phyloP scores from a whole-genome alignment of 2,797 vertebrate species.

The Xenopus petersii region DNA sequence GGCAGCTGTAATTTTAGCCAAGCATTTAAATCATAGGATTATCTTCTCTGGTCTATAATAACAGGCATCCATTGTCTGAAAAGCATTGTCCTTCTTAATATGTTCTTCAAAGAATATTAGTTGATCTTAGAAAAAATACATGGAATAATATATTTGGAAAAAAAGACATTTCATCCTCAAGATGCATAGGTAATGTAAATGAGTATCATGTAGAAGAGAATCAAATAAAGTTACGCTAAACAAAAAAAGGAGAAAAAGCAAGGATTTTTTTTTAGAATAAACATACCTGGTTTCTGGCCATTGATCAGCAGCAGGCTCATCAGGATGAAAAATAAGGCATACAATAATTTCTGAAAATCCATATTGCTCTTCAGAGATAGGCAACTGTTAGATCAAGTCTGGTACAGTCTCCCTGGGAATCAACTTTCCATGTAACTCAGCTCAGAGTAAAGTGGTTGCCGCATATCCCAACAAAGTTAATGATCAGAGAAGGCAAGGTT shows the following conservation, averaged over 20 bases:
- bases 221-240: too few species aligned
- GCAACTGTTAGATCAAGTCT: slow-evolving; percentile 12
- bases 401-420: slow-evolving; percentile 22
- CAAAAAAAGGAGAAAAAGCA: too few species aligned
- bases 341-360: slow-evolving; percentile 61
- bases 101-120: too few species aligned
- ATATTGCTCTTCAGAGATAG: slow-evolving; percentile 53
- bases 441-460: slow-evolving; percentile 43
- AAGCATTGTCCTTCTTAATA: too few species aligned
- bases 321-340: slow-evolving; percentile 49
- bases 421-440: slow-evolving; percentile 18
- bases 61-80: too few species aligned
- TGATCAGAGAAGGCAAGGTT: slow-evolving; percentile 62
- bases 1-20: background rate
- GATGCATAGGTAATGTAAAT: too few species aligned
- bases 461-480: slow-evolving; percentile 57
- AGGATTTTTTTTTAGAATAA: too few species aligned
- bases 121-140: too few species aligned
- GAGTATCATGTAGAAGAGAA: too few species aligned
- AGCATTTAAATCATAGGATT: background rate
- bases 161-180: too few species aligned
- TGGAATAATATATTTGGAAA: too few species aligned
- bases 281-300: slow-evolving; percentile 70
- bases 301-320: slow-evolving; percentile 56
- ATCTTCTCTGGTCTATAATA: background rate